Evolutionary conservation across 2,797 vertebrate species (phyloP), one percentile per base, ranked within the genome.

Genomic region (Phataginus tetradactyla): DNA sequence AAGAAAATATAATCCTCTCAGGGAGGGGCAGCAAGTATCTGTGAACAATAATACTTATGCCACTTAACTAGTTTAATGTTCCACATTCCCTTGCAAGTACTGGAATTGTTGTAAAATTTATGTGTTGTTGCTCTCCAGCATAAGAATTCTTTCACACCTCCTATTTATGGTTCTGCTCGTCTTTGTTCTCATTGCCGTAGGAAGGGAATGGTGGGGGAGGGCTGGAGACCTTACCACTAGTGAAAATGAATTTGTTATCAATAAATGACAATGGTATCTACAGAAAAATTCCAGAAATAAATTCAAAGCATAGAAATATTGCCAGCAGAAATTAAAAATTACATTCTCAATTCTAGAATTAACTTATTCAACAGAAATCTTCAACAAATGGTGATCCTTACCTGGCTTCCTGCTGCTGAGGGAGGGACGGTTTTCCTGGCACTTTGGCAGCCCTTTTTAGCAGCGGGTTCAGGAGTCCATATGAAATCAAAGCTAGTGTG

Each of bases 381-480:
- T 74, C 71, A 57, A 15, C 27, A 77, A 83, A 59, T 37, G 51
- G 68, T 12, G 51, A 64, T 87, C 42, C 20, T 18, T 63, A 15
- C 45, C 37, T 87, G 90, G 49, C 51, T 80, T 80, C 89, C 90
- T 75, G 29, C 10, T 0, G 11, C 80, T 72, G 75, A 89, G 86
- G 90, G 66, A 72, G 59, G 39, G 45, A 27, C 42, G 90, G 86
- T 86, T 91, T 91, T 78, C 51, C 68, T 94, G 96, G 84, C 39
- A 69, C 42, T 1, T 3, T 15, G 32, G 37, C 12, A 69, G 51
- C 23, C 37, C 34, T 95, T 87, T 90, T 57, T 59, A 81, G 80
- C 71, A 87, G 80, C 94, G 75, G 84, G 77, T 49, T 93, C 87
- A 66, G 72, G 66, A 37, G 53, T 18, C 71, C 89, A 59, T 59